These are phyloP conservation scores for Hippoglossus stenolepis DNA, from an alignment of 2,113 vertebrate genomes.

Conservation along the genomic window DNA sequence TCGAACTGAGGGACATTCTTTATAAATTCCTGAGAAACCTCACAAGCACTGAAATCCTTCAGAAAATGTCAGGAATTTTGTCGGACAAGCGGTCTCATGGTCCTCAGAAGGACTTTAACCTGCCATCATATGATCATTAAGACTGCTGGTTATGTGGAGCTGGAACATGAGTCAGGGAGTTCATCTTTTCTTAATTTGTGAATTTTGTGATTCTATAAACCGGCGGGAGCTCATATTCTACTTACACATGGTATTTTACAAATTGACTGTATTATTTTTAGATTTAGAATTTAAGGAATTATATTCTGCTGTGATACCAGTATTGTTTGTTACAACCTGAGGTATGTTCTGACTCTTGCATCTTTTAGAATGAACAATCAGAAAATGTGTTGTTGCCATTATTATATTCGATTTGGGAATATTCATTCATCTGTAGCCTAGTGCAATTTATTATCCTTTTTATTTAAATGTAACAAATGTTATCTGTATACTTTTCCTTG, in stretches of 20 bases:
- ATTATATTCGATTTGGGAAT: no score
- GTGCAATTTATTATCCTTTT: not conserved
- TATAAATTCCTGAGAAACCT: conserved; percentile 46
- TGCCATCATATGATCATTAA: conserved; percentile 63
- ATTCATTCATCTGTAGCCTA: no score
- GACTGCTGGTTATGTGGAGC: conserved; percentile 32
- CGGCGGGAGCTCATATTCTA: no score
- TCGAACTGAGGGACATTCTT: conserved; percentile 42
- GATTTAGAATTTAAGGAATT: no score
- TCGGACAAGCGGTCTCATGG: conserved; percentile 47
- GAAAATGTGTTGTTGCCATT: no score
- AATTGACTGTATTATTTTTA: not conserved
- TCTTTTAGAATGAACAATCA: no score
- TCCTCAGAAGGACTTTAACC: conserved; percentile 41
- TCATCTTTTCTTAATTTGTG: not conserved
- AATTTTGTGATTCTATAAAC: not conserved
- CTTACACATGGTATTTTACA: no score
- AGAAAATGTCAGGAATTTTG: conserved; percentile 67
- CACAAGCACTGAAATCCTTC: conserved; percentile 58
- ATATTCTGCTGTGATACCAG: no score
- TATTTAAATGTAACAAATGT: not conserved
- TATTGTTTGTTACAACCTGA: no score
- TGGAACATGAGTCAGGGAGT: not conserved
- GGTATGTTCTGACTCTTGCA: no score
- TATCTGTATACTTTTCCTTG: not conserved